Conservation (phyloP, 2,888 invertebrate species). For the Euzetes globulus region DNA sequence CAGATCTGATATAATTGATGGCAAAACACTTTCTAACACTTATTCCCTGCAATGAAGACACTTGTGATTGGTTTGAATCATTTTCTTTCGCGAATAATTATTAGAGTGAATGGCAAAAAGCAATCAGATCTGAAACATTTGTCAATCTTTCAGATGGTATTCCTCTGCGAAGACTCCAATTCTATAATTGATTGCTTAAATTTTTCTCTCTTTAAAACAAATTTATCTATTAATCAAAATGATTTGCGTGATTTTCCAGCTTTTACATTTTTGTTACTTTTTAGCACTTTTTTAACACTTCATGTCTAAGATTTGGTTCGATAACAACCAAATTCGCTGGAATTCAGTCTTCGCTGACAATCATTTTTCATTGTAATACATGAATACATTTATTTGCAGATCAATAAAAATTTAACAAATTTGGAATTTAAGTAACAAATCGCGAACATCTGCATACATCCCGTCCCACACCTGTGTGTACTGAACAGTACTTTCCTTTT, state of each 20-base stretch:
- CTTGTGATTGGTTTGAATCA: not conserved
- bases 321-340: not conserved
- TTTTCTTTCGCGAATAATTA: not conserved
- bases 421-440: too few species aligned
- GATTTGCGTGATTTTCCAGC: constrained; percentile 15
- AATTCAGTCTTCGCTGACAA: too few species aligned
- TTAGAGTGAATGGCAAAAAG: not conserved
- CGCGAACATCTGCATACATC: too few species aligned
- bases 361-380: too few species aligned
- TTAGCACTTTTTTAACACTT: not conserved
- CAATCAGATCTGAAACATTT: not conserved
- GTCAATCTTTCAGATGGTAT: not conserved
- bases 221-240: not conserved
- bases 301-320: not conserved
- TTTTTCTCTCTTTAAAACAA: not conserved
- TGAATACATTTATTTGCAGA: too few species aligned
- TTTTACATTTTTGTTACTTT: not conserved
- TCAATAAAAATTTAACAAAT: too few species aligned
- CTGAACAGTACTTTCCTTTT: not conserved
- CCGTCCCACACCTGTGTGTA: not conserved
- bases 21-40: not conserved
- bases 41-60: not conserved
- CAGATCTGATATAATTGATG: not conserved
- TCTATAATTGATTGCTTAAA: constrained; percentile 6
- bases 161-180: not conserved